phyloP scores from a whole-genome alignment of 1,140 invertebrate species.

The Potamilus streckersoni region DNA sequence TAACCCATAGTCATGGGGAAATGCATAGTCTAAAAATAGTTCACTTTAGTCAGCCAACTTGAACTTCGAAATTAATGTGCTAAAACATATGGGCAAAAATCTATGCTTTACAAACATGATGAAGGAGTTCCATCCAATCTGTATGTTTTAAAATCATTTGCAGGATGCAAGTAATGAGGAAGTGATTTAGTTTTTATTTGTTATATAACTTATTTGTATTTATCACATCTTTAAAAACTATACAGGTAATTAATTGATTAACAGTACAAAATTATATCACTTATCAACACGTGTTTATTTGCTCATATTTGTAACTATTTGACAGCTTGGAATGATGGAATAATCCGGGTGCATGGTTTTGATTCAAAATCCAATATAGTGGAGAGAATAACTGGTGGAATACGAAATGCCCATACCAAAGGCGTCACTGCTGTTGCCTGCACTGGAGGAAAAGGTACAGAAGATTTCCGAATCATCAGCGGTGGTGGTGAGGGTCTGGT shows the following conservation, averaged over 20 bases:
- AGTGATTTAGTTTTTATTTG: no score
- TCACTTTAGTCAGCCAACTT: no score
- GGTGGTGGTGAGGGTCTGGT: conserved; percentile 88
- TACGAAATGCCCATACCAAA: conserved; percentile 84
- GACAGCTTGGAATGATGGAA: conserved; percentile 82
- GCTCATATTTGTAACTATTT: conserved; percentile 19
- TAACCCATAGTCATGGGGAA: no score
- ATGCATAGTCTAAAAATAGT: no score
- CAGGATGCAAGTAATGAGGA: no score
- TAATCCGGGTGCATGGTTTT: conserved; percentile 76
- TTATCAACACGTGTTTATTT: not conserved
- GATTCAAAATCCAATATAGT: conserved; percentile 20
- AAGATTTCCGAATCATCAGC: conserved; percentile 75
- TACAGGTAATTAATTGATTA: not conserved
- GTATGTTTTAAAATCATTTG: no score
- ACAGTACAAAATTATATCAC: not conserved
- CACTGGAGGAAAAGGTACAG: conserved; percentile 71
- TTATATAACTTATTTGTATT: no score
- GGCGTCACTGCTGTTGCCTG: conserved; percentile 83
- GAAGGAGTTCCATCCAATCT: no score
- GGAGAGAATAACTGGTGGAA: conserved; percentile 12
- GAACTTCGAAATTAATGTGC: no score
- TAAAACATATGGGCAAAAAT: no score
- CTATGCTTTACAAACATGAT: no score
- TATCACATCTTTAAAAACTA: no score